Evolutionary conservation across 2,797 vertebrate species (phyloP), one percentile per base, ranked within the genome.

Genomic region (Tachyglossus aculeatus): DNA sequence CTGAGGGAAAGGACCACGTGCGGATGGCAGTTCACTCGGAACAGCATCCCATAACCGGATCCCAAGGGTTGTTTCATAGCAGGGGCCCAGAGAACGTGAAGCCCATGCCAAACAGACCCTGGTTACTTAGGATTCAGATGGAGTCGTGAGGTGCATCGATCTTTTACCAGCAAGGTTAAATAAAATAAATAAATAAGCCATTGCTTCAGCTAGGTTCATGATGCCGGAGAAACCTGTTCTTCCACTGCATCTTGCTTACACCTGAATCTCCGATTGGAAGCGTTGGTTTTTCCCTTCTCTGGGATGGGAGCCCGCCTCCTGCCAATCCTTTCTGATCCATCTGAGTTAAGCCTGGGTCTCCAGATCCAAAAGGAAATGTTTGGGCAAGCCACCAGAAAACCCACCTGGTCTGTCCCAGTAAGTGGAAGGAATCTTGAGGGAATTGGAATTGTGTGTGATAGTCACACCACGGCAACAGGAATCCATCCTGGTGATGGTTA

Each of bases 191-290:
- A 58, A 21, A n/a, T n/a, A n/a, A n/a, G n/a, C n/a, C n/a, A n/a
- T n/a, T 18, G 12, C 19, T 5, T 15, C 45, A 6, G 36, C 34
- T 48, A 39, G 47, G 29, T 15, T 45, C 27, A 32, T 45, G 64
- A 66, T 51, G 51, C 78, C 69, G 33, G 73, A 66, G 60, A 61
- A 82, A 83, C 83, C 41, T 56, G 84, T 39, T 78, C 45, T 66
- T 33, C 74, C 51, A 34, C 77, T 63, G 36, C 63, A 57, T 60
- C 53, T n/a, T 39, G 56, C 38, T 65, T 43, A 32, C 73, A 59
- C 71, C 24, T 61, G 43, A 16, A 27, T 72, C 54, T 34, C 47
- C 16, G 36, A 38, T 40, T 53, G 48, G 57, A 72, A 69, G 29
- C 36, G 32, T 64, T 40, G 22, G 19, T 54, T 56, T 54, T 50